Conservation (phyloP, 1,140 invertebrate genomes). For the Augochlora pura region DNA sequence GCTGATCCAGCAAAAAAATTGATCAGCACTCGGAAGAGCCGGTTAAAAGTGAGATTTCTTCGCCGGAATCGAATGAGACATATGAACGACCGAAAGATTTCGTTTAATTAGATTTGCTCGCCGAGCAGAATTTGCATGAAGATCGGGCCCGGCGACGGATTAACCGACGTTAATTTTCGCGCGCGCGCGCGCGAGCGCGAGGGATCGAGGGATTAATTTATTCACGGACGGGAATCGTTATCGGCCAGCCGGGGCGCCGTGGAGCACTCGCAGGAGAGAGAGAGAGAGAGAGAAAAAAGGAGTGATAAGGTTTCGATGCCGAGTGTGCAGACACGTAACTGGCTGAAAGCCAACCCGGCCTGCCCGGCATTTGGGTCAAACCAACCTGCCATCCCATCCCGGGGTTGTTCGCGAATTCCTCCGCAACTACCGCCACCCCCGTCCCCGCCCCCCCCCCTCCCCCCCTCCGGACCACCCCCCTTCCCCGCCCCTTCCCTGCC, state of each 20-base stretch:
- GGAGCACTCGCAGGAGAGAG: too few species aligned
- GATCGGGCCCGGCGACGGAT: background rate
- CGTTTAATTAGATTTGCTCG: too few species aligned
- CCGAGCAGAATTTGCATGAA: too few species aligned
- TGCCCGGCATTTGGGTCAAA: constrained; percentile 5
- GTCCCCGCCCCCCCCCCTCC: background rate
- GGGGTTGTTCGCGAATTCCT: constrained; percentile 4
- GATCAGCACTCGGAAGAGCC: too few species aligned
- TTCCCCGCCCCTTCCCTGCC: background rate
- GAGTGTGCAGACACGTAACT: constrained; percentile 5
- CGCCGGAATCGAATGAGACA: too few species aligned
- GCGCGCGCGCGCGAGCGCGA: background rate
- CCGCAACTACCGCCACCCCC: background rate
- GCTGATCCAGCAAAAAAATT: too few species aligned
- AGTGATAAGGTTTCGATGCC: constrained; percentile 1
- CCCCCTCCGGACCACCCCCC: background rate
- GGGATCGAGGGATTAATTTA: background rate
- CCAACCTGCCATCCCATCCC: background rate
- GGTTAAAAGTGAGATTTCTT: too few species aligned
- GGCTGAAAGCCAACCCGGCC: background rate
- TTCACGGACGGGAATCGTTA: constrained; percentile 2
- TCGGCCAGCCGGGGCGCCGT: background rate
- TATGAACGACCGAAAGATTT: too few species aligned
- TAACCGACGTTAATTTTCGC: background rate
- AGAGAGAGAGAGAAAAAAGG: too few species aligned